Conservation (phyloP, 2,888 invertebrate species). For the Caenorhabditis sp. region DNA sequence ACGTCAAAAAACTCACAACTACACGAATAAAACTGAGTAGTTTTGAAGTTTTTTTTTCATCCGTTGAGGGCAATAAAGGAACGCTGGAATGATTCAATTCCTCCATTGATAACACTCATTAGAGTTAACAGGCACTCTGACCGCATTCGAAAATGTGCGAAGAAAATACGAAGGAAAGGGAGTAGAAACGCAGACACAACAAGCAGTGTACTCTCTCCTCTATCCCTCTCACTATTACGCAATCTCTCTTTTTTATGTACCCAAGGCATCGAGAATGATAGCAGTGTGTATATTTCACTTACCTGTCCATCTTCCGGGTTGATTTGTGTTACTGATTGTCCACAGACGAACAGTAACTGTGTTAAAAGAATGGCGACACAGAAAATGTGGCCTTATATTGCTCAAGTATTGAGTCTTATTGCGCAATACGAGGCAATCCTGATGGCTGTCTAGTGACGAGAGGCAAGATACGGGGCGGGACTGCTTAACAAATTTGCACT, state of each 20-base stretch:
- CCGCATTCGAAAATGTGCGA: background rate
- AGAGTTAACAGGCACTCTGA: background rate
- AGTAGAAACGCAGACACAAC: constrained; percentile 19
- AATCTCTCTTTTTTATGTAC: background rate
- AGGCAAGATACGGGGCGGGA: constrained; percentile 15
- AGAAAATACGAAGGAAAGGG: background rate
- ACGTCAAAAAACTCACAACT: constrained; percentile 35
- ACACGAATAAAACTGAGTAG: constrained; percentile 38
- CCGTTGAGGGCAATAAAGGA: constrained; percentile 10
- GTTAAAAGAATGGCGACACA: background rate
- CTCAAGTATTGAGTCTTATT: constrained; percentile 40
- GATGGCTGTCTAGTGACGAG: constrained; percentile 23
- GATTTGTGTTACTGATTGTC: background rate
- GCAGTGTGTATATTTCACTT: constrained; percentile 13
- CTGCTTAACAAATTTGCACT: constrained; percentile 22
- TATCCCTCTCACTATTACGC: background rate
- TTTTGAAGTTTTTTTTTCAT: constrained; percentile 41
- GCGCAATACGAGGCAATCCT: constrained; percentile 54
- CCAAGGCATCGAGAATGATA: constrained; percentile 5
- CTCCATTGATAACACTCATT: constrained; percentile 7
- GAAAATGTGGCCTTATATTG: constrained; percentile 24
- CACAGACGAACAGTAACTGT: background rate
- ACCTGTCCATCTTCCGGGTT: constrained; percentile 39
- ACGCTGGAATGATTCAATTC: constrained; percentile 28
- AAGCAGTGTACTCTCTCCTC: background rate